These are phyloP conservation scores for Anas platyrhynchos DNA, from an alignment of 2,113 vertebrate species.

Conservation along the genomic window DNA sequence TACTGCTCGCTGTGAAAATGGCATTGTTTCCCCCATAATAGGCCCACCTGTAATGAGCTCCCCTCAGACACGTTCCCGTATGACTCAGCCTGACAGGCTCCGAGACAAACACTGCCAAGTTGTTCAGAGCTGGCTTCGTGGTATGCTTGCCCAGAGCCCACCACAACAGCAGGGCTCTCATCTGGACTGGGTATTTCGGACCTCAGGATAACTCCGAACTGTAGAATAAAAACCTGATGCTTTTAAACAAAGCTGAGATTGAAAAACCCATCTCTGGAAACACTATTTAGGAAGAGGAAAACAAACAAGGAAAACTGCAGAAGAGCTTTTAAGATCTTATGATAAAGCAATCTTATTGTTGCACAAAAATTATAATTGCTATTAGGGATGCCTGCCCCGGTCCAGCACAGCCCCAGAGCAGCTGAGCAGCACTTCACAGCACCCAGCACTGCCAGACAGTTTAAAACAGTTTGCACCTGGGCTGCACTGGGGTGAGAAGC, in stretches of 20 bases:
- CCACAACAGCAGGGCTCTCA: neutral
- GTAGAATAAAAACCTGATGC: neutral
- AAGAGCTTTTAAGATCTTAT: slow-evolving; percentile 9
- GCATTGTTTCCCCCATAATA: neutral
- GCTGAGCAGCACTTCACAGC: neutral
- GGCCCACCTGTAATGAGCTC: neutral
- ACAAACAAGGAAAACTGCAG: neutral
- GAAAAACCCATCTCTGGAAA: neutral
- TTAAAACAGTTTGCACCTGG: neutral
- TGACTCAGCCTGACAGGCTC: neutral
- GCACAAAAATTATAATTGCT: neutral
- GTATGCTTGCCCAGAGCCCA: neutral
- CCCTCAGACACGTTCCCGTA: neutral
- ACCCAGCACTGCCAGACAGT: neutral
- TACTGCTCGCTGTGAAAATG: neutral
- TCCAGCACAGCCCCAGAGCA: neutral
- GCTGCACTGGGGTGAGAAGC: neutral
- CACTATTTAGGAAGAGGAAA: neutral
- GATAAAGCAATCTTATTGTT: neutral
- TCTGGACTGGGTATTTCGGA: neutral
- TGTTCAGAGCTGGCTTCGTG: neutral
- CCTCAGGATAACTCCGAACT: neutral
- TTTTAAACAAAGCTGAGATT: slow-evolving; percentile 2
- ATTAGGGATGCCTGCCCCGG: neutral
- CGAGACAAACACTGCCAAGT: neutral